Conservation (phyloP, 2,797 vertebrate genomes). For the Spea hammondii region DNA sequence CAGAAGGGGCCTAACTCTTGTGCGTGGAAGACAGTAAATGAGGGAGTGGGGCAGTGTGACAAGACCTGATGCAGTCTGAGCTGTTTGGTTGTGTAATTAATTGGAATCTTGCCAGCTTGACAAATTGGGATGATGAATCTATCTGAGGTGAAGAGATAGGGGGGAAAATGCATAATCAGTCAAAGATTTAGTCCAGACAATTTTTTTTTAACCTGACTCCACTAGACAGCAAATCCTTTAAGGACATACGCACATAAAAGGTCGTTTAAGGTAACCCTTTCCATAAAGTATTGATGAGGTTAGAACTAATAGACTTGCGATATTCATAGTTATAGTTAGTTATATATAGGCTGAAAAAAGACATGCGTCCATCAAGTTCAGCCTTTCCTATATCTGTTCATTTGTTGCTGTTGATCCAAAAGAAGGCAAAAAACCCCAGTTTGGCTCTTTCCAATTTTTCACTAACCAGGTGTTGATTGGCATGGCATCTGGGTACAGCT, state of each 20-base stretch:
- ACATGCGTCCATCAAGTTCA: too few species aligned
- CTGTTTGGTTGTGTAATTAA: conserved; percentile 93
- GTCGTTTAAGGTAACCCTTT: conserved; percentile 84
- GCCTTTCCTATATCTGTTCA: too few species aligned
- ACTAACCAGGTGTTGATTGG: too few species aligned
- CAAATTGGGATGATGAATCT: conserved; percentile 99
- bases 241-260: conserved; percentile 76
- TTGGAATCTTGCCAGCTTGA: conserved; percentile 98
- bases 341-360: too few species aligned
- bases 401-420: too few species aligned
- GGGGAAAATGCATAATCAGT: conserved; percentile 98
- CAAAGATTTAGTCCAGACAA: conserved; percentile 95
- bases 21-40: conserved; percentile 97
- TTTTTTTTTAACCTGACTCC: conserved; percentile 77
- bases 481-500: too few species aligned
- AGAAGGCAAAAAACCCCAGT: too few species aligned
- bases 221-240: conserved; percentile 87
- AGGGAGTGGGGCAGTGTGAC: conserved; percentile 92
- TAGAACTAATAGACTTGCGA: conserved; percentile 54
- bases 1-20: conserved; percentile 88
- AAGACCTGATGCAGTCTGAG: conserved; percentile 83
- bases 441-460: too few species aligned
- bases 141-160: conserved; percentile 92
- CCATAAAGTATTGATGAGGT: conserved; percentile 78
- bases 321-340: too few species aligned